Conservation (phyloP, 2,888 invertebrate genomes). For the Tribolium freemani region DNA sequence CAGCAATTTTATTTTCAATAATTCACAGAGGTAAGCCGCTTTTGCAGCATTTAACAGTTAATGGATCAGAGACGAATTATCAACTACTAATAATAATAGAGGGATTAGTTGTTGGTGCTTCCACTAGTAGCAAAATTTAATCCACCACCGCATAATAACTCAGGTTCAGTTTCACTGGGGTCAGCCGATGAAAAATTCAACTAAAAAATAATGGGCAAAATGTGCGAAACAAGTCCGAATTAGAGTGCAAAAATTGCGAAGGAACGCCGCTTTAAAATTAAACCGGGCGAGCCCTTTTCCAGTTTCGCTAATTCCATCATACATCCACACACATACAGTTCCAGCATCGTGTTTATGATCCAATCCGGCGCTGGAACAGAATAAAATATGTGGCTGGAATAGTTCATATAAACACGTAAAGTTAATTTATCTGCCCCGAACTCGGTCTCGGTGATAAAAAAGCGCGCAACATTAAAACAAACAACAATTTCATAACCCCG, state of each 20-base stretch:
- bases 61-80: too few species aligned
- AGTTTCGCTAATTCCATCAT: slow-evolving; percentile 27
- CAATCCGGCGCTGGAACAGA: slow-evolving; percentile 28
- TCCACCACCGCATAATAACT: too few species aligned
- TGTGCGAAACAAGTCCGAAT: not conserved
- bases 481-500: slow-evolving; percentile 24
- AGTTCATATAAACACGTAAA: slow-evolving; percentile 43
- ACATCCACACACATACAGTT: slow-evolving; percentile 33
- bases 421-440: slow-evolving; percentile 43
- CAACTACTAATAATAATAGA: too few species aligned
- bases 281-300: not conserved
- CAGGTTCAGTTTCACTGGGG: too few species aligned
- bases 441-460: slow-evolving; percentile 35
- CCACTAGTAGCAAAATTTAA: too few species aligned
- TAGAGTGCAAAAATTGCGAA: not conserved
- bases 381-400: slow-evolving; percentile 38
- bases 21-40: too few species aligned
- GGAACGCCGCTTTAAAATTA: slow-evolving; percentile 1
- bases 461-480: slow-evolving; percentile 19
- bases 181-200: not conserved
- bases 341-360: slow-evolving; percentile 41
- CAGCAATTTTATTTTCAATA: too few species aligned
- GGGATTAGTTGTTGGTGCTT: too few species aligned
- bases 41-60: too few species aligned
- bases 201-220: not conserved